Evolutionary conservation across 1,140 invertebrate genomes (phyloP).

Genomic region (Cyclina sinensis): DNA sequence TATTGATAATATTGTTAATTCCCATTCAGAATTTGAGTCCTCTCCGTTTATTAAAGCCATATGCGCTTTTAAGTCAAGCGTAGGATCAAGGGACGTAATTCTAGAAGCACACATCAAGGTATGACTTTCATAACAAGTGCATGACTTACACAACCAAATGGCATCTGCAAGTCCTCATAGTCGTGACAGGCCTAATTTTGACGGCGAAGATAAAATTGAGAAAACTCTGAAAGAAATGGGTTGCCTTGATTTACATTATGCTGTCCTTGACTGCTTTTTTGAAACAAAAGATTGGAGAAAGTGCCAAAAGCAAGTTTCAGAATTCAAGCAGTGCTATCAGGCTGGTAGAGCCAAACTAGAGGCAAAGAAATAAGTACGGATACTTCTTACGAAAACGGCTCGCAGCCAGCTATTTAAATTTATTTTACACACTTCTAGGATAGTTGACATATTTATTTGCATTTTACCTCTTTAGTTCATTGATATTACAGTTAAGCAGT

Average conservation of each 20-base stretch:
- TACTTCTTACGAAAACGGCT: no score
- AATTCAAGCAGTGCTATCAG: slow-evolving; percentile 93
- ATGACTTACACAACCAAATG: background rate
- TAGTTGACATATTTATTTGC: no score
- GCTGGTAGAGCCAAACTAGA: background rate
- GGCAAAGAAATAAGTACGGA: slow-evolving; percentile 42
- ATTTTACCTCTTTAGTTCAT: no score
- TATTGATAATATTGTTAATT: background rate
- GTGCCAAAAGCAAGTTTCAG: slow-evolving; percentile 93
- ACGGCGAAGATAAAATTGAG: slow-evolving; percentile 91
- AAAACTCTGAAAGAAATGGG: slow-evolving; percentile 94
- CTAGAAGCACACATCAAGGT: background rate
- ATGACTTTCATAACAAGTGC: background rate
- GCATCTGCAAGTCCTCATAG: slow-evolving; percentile 64
- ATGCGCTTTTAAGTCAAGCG: background rate
- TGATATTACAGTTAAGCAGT: no score
- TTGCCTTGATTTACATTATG: slow-evolving; percentile 94
- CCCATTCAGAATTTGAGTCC: background rate
- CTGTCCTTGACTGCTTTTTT: slow-evolving; percentile 94
- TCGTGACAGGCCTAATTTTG: slow-evolving; percentile 49
- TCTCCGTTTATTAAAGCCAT: background rate
- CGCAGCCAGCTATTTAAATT: no score
- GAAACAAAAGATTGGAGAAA: slow-evolving; percentile 96
- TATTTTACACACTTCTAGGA: no score
- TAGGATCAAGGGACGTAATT: background rate